Conservation (phyloP, 2,797 vertebrate species). For the Rhodeus uyekii region DNA sequence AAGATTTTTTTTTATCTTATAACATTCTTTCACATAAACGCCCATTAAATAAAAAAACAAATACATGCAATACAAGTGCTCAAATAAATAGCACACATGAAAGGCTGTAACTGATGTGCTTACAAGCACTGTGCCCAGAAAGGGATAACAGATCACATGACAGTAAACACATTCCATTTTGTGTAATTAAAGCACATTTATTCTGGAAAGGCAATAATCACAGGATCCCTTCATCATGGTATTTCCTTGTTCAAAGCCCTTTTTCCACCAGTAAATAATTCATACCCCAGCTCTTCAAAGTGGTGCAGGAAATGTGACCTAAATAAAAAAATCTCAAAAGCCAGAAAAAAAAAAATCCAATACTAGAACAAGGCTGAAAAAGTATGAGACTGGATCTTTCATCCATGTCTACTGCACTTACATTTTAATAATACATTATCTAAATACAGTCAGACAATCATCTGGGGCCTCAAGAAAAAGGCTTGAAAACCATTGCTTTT, state of each 20-base stretch:
- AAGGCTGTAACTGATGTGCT: neutral
- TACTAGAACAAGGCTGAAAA: conserved; percentile 55
- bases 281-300: conserved; percentile 66
- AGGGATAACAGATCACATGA: conserved; percentile 41
- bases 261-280: conserved; percentile 60
- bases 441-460: conserved; percentile 46
- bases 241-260: conserved; percentile 64
- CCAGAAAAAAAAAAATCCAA: conserved; percentile 54
- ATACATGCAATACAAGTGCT: neutral
- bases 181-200: conserved; percentile 60
- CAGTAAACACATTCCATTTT: conserved; percentile 48
- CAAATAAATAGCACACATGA: neutral
- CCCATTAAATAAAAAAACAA: neutral
- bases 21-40: neutral
- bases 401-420: conserved; percentile 42
- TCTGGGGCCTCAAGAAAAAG: conserved; percentile 11
- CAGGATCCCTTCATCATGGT: conserved; percentile 55
- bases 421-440: conserved; percentile 26
- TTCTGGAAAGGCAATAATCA: conserved; percentile 63
- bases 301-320: conserved; percentile 65
- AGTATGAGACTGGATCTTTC: conserved; percentile 34
- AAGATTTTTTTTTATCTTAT: neutral
- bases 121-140: conserved; percentile 18
- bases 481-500: conserved; percentile 49
- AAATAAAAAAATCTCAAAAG: conserved; percentile 73